Base-by-base conservation (phyloP, 2,113 vertebrate genomes). In the Aramus guarauna region DNA sequence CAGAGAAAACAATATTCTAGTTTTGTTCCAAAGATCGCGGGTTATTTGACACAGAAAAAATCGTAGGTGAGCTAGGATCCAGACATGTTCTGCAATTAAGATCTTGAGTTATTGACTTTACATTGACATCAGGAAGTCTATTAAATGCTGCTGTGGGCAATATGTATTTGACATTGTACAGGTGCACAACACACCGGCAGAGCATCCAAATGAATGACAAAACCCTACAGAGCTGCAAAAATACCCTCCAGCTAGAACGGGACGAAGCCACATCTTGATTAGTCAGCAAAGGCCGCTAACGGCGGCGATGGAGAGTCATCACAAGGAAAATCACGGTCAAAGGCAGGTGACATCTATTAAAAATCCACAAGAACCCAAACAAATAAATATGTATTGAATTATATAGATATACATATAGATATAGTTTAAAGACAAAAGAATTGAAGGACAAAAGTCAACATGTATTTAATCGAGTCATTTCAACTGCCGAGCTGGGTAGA, bases 81-180 rank as follows among this genome's bases (percentile, higher is more conserved):
- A 59, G 77, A 66, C 60, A 60, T 13, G 75, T 76, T 82, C 90
- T 69, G 87, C 95, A 93, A 94, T 97, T 96, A 93, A 96, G 77
- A 83, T 74, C 66, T n/a, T 8, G 45, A 95, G 84, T 92, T 96
- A 94, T 36, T 95, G 95, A 92, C 93, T 96, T 96, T 22, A 24
- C 58, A 69, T 47, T 76, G 94, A 90, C 89, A 94, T 86, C 85
- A 37, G 89, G 85, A 96, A 91, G 94, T 78, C 85, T 80, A 94
- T 96, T 85, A 96, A 97, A 88, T 56, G 85, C 85, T 93, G 93
- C 93, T 63, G 74, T 81, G 89, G 94, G 90, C 96, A 96, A 81
- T 66, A 63, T 55, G 93, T 85, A 76, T 84, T 92, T 90, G 94
- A 94, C 95, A 86, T 88, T 91, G 94, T 47, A 34, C 84, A 88